Conservation (phyloP, 2,113 vertebrate species). For the Petrocephalus microphthalmus region DNA sequence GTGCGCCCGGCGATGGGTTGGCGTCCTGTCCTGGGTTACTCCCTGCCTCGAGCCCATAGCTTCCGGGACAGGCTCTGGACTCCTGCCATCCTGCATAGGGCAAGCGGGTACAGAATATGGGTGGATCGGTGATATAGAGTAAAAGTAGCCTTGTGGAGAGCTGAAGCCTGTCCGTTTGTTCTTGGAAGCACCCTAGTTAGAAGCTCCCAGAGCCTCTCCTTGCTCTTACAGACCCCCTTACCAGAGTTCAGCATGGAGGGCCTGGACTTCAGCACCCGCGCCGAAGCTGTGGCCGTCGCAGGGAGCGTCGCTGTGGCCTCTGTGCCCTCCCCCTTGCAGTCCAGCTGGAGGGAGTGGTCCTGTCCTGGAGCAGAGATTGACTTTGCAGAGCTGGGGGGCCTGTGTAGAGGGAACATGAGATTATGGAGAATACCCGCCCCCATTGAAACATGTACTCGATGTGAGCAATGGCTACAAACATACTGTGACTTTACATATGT, state of each 20-base stretch:
- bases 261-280: constrained; percentile 65
- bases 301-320: constrained; percentile 46
- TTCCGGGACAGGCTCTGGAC: too few species aligned
- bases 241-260: constrained; percentile 76
- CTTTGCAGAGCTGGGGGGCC: constrained; percentile 79
- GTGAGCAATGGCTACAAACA: background rate
- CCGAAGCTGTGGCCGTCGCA: constrained; percentile 58
- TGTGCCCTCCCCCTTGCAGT: constrained; percentile 90
- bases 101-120: too few species aligned
- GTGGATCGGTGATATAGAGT: too few species aligned
- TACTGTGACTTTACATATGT: background rate
- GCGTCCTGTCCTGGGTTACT: too few species aligned
- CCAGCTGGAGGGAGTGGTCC: constrained; percentile 86
- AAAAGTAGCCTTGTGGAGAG: too few species aligned
- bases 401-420: constrained; percentile 32
- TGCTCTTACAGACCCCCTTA: constrained; percentile 36
- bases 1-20: too few species aligned
- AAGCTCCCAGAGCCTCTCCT: too few species aligned
- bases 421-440: background rate
- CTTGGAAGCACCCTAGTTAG: too few species aligned
- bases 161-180: too few species aligned
- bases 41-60: too few species aligned
- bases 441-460: background rate
- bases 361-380: constrained; percentile 81
- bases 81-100: too few species aligned